Conservation (phyloP, 2,888 invertebrate genomes). For the Stomorhina lunata region DNA sequence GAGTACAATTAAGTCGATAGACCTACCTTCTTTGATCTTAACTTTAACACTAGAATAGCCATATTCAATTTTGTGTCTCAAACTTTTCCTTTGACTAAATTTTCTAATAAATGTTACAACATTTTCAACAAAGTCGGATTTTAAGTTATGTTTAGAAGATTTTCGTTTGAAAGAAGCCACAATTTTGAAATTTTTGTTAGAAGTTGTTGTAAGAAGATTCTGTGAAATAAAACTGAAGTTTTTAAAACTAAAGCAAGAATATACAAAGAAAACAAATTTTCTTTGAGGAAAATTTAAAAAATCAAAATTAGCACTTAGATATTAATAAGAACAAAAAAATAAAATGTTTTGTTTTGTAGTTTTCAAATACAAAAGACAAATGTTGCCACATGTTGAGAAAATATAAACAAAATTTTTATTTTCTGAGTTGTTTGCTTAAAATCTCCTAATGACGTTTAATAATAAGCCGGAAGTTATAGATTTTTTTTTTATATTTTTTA, state of each 20-base stretch:
- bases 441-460: slow-evolving; percentile 9
- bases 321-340: slow-evolving; percentile 24
- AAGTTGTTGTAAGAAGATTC: neutral
- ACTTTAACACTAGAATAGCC: neutral
- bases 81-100: slow-evolving; percentile 48
- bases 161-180: slow-evolving; percentile 31
- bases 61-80: neutral
- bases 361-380: neutral
- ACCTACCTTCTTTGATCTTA: slow-evolving; percentile 32
- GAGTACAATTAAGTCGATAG: too few species aligned
- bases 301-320: slow-evolving; percentile 23
- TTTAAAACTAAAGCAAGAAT: neutral
- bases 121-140: slow-evolving; percentile 55
- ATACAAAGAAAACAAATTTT: slow-evolving; percentile 8
- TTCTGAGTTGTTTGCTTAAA: too few species aligned
- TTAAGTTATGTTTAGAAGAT: neutral
- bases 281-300: neutral
- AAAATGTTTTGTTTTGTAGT: neutral
- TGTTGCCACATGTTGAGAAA: slow-evolving; percentile 26
- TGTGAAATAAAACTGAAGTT: slow-evolving; percentile 3
- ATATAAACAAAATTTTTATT: neutral
- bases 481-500: neutral
- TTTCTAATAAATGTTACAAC: slow-evolving; percentile 66
- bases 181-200: neutral
- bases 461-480: slow-evolving; percentile 46